These are phyloP conservation scores for Protobothrops mucrosquamatus DNA, from an alignment of 2,113 vertebrate species.

Conservation along the genomic window DNA sequence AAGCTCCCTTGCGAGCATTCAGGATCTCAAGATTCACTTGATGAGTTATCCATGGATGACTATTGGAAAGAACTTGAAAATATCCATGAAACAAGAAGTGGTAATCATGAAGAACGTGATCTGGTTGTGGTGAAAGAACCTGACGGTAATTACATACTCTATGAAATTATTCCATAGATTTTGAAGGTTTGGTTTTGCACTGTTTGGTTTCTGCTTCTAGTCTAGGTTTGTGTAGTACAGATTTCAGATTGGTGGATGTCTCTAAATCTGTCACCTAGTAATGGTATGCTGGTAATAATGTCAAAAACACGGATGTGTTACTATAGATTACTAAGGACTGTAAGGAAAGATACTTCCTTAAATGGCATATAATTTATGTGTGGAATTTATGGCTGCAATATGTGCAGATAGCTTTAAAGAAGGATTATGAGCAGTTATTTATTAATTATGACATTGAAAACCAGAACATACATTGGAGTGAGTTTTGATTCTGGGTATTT, in stretches of 20 bases:
- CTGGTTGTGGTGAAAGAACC: conserved; percentile 84
- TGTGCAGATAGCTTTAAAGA: background rate
- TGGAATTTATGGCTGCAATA: background rate
- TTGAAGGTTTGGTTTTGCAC: conserved; percentile 20
- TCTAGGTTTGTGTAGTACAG: background rate
- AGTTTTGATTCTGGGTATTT: background rate
- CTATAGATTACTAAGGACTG: background rate
- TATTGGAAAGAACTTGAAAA: conserved; percentile 93
- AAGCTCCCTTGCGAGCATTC: conserved; percentile 69
- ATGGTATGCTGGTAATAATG: background rate
- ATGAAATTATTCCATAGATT: background rate
- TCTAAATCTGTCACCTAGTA: background rate
- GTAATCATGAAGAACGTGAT: conserved; percentile 74
- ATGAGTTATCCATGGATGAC: conserved; percentile 86
- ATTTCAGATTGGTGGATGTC: background rate
- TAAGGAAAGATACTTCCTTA: background rate
- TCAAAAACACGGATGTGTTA: background rate
- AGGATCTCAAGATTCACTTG: conserved; percentile 89
- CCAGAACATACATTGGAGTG: background rate
- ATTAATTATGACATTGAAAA: background rate
- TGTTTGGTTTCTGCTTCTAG: background rate
- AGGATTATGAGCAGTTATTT: background rate
- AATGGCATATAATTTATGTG: background rate
- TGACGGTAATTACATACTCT: conserved; percentile 78
- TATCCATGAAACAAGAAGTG: conserved; percentile 78